These are phyloP conservation scores for Orcinus orca DNA, from an alignment of 2,113 vertebrate species.

Conservation along the genomic window DNA sequence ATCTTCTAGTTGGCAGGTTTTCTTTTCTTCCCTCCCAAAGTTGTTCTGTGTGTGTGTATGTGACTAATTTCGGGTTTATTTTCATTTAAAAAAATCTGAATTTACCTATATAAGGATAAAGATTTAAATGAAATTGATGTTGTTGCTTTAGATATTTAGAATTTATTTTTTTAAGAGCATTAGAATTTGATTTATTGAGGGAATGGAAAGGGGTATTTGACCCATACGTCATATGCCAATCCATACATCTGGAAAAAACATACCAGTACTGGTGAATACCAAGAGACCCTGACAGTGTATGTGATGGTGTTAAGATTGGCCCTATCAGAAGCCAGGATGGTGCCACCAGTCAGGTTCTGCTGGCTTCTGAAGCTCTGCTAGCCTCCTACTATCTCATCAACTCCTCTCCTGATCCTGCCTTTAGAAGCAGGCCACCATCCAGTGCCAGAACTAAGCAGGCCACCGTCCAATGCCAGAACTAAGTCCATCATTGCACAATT, in stretches of 20 bases:
- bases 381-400: neutral
- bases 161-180: neutral
- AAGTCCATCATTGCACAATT: constrained; percentile 33
- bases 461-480: neutral
- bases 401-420: too few relatives aligned
- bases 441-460: neutral
- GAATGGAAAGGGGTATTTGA: neutral
- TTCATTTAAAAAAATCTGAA: neutral
- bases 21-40: neutral
- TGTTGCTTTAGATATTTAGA: neutral
- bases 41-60: neutral
- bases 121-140: neutral
- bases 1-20: neutral
- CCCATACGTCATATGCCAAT: neutral
- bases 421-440: neutral
- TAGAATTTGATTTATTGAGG: neutral
- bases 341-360: neutral
- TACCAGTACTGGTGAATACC: neutral
- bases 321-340: neutral
- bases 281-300: neutral
- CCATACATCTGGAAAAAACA: neutral
- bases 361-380: neutral
- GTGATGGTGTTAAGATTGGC: neutral
- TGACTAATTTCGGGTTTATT: neutral
- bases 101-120: neutral